These are phyloP conservation scores for Osmerus mordax DNA, from an alignment of 2,113 vertebrate species.

Conservation along the genomic window DNA sequence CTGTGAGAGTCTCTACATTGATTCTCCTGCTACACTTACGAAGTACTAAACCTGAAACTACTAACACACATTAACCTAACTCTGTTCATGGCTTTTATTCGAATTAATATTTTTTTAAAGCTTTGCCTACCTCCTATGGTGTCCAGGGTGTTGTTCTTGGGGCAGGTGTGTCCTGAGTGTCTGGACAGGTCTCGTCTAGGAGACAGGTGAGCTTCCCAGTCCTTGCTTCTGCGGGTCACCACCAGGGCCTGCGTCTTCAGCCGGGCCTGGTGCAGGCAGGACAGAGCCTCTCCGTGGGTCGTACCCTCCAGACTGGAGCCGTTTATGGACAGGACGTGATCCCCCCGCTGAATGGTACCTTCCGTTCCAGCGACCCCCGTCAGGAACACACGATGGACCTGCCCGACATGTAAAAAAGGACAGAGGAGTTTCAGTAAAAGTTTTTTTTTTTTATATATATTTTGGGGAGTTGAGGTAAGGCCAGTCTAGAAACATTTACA, in stretches of 20 bases:
- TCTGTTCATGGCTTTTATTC: background rate
- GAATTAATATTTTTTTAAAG: background rate
- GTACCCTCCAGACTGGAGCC: conserved; percentile 74
- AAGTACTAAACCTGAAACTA: too few relatives aligned
- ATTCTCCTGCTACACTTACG: too few relatives aligned
- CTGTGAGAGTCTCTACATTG: too few relatives aligned
- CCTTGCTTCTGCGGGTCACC: conserved; percentile 75
- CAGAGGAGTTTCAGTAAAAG: too few relatives aligned
- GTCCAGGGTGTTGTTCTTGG: conserved; percentile 58
- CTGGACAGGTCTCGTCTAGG: conserved; percentile 55
- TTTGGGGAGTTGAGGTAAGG: too few relatives aligned
- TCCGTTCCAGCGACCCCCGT: conserved; percentile 84
- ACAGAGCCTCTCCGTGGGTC: conserved; percentile 81
- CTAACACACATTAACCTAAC: background rate
- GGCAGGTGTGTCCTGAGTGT: conserved; percentile 48
- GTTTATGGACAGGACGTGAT: conserved; percentile 85
- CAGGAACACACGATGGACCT: conserved; percentile 92
- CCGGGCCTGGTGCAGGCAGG: conserved; percentile 83
- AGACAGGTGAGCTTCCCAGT: conserved; percentile 39
- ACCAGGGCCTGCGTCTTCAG: conserved; percentile 74
- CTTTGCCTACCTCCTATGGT: conserved; percentile 70
- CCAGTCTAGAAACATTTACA: too few relatives aligned
- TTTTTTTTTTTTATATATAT: too few relatives aligned
- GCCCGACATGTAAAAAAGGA: conserved; percentile 9
- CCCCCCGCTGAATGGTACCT: conserved; percentile 83